phyloP scores from a whole-genome alignment of 1,140 invertebrate species.

The Halictus rubicundus region DNA sequence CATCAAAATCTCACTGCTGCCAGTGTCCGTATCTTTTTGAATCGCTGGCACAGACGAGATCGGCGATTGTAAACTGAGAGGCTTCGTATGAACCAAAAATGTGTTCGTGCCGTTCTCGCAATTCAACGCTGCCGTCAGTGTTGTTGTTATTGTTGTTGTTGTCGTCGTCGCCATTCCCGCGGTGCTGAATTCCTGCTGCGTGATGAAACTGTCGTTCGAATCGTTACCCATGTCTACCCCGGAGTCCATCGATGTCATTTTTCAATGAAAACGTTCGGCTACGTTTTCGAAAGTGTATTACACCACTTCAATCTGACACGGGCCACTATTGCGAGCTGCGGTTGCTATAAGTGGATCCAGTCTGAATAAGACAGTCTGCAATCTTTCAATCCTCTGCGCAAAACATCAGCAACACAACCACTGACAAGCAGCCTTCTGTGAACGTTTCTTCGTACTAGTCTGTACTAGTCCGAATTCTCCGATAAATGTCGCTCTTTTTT shows the following conservation, averaged over 20 bases:
- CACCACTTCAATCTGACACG: neutral
- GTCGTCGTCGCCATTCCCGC: slow-evolving; percentile 15
- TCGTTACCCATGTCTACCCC: slow-evolving; percentile 85
- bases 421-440: too few species aligned
- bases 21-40: neutral
- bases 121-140: neutral
- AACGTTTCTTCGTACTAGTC: too few species aligned
- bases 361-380: too few species aligned
- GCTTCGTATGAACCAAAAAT: neutral
- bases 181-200: slow-evolving; percentile 23
- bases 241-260: slow-evolving; percentile 81
- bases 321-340: neutral
- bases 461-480: too few species aligned
- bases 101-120: neutral
- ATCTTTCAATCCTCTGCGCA: too few species aligned
- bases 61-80: neutral
- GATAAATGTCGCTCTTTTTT: too few species aligned
- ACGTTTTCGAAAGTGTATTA: neutral
- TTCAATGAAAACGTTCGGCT: slow-evolving; percentile 5
- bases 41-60: neutral
- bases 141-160: neutral
- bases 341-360: too few species aligned
- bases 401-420: too few species aligned
- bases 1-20: neutral
- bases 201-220: slow-evolving; percentile 82